Evolutionary conservation across 1,140 invertebrate genomes (phyloP).

Genomic region (Drosophila sp.): DNA sequence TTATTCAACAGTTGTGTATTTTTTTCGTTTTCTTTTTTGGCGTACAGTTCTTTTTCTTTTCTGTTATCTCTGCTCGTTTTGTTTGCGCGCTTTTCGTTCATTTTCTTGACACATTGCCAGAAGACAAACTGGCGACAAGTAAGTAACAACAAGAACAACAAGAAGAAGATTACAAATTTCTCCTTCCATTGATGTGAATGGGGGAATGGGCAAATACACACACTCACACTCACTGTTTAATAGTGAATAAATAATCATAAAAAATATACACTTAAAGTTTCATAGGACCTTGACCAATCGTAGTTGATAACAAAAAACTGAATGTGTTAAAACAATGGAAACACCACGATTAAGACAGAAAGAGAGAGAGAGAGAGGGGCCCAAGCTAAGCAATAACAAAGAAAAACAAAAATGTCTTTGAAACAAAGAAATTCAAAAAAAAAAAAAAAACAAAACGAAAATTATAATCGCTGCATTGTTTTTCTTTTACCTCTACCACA

Average conservation of each 20-base stretch:
- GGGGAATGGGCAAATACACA: background rate
- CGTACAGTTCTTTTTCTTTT: constrained; percentile 43
- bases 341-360: background rate
- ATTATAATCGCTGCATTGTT: too few relatives aligned
- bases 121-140: constrained; percentile 53
- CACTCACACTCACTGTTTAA: background rate
- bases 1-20: constrained; percentile 59
- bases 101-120: constrained; percentile 48
- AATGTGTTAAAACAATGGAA: background rate
- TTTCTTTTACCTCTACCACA: too few relatives aligned
- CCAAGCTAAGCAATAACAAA: background rate
- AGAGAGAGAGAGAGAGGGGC: background rate
- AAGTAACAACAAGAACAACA: constrained; percentile 31
- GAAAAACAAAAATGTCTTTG: background rate
- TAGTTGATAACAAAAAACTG: constrained; percentile 34
- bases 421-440: constrained; percentile 3
- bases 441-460: constrained; percentile 14
- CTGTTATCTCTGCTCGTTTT: too few relatives aligned
- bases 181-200: constrained; percentile 13
- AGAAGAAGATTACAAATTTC: constrained; percentile 27
- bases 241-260: constrained; percentile 7
- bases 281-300: constrained; percentile 34
- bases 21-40: constrained; percentile 44
- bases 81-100: constrained; percentile 5
- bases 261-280: constrained; percentile 4